Evolutionary conservation across 1,140 invertebrate species (phyloP).

Genomic region (Metaphire vulgaris): DNA sequence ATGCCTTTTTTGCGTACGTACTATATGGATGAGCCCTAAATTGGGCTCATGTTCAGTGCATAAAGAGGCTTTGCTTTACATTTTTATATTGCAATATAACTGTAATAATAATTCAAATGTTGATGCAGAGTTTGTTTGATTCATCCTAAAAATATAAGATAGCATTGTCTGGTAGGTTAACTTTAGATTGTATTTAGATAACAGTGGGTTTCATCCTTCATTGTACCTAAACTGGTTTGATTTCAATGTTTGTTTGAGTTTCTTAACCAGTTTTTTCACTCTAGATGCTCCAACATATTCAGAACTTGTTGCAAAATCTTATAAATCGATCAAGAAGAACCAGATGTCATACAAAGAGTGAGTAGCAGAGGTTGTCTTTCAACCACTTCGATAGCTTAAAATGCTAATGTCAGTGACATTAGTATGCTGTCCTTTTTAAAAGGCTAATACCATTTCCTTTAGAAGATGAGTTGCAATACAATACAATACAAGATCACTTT

Average conservation of each 20-base stretch:
- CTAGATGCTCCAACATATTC: slow-evolving; percentile 41
- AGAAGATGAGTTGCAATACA: too few species aligned
- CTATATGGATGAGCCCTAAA: too few species aligned
- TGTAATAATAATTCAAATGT: too few species aligned
- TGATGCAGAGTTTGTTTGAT: too few species aligned
- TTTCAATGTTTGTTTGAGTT: slow-evolving; percentile 13
- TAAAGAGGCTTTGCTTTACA: too few species aligned
- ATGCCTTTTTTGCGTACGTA: too few species aligned
- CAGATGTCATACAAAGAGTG: slow-evolving; percentile 36
- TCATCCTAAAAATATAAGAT: background rate
- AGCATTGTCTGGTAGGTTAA: background rate
- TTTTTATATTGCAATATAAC: too few species aligned
- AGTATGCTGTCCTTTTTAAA: too few species aligned
- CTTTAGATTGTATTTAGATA: slow-evolving; percentile 12
- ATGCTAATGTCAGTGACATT: too few species aligned
- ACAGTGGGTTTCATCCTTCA: background rate
- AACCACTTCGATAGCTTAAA: background rate
- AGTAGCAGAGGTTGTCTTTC: slow-evolving; percentile 27
- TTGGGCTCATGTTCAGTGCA: too few species aligned
- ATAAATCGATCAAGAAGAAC: slow-evolving; percentile 35
- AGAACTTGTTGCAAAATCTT: slow-evolving; percentile 39
- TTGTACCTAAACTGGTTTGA: background rate
- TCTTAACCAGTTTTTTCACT: slow-evolving; percentile 29
- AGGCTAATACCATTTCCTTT: too few species aligned
- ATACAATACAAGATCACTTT: too few species aligned